These are phyloP conservation scores for Procambarus virginalis DNA, from an alignment of 1,140 invertebrate genomes.

Conservation along the genomic window DNA sequence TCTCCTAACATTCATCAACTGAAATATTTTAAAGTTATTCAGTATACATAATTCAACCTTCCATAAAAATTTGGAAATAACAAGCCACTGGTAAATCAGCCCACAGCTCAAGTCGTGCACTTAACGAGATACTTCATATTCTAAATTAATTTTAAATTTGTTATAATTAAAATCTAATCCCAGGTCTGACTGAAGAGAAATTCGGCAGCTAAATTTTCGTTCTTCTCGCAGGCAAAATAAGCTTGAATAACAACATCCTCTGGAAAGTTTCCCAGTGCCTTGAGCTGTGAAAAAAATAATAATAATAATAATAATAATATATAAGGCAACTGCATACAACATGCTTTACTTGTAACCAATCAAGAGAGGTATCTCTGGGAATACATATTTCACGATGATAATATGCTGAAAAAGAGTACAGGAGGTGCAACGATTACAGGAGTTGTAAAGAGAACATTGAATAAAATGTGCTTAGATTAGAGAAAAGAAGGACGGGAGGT, in stretches of 20 bases:
- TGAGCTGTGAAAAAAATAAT: conserved; percentile 84
- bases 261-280: conserved; percentile 93
- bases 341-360: no score
- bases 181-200: conserved; percentile 94
- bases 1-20: conserved; percentile 48
- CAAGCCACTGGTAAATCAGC: conserved; percentile 58
- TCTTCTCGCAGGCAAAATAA: conserved; percentile 99
- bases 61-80: conserved; percentile 62
- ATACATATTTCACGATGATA: no score
- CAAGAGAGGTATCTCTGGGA: no score
- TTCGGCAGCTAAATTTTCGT: conserved; percentile 98
- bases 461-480: no score
- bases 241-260: conserved; percentile 98
- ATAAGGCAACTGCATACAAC: no score
- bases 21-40: conserved; percentile 13
- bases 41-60: conserved; percentile 34
- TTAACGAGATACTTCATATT: conserved; percentile 45
- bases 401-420: no score
- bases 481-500: no score
- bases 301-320: no score
- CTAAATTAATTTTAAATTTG: conserved; percentile 47
- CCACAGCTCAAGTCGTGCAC: conserved; percentile 53
- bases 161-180: conserved; percentile 75
- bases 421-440: no score
- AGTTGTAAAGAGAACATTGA: no score